These are phyloP conservation scores for Perognathus longimembris DNA, from an alignment of 2,113 vertebrate genomes.

Conservation along the genomic window DNA sequence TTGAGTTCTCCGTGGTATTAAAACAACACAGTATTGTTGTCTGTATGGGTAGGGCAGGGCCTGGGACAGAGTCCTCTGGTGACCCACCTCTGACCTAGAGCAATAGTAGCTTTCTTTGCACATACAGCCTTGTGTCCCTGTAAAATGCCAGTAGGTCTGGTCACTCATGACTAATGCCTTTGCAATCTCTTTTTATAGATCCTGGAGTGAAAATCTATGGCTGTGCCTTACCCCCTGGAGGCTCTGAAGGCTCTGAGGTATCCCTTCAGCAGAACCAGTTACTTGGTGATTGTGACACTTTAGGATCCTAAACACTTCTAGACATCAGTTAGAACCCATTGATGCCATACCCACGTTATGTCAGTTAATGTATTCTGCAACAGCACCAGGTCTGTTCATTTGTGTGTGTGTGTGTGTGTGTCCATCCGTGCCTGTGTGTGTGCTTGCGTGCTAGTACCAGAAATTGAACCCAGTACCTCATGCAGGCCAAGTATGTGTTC, in stretches of 20 bases:
- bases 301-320: not conserved
- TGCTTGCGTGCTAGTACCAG: not conserved
- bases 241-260: slow-evolving; percentile 93
- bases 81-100: not conserved
- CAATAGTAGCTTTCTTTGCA: not conserved
- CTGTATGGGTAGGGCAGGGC: not conserved
- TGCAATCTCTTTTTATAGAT: slow-evolving; percentile 82
- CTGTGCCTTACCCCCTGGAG: slow-evolving; percentile 86
- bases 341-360: not conserved
- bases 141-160: not conserved
- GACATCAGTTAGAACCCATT: not conserved
- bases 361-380: not conserved
- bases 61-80: fast-evolving
- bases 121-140: not conserved
- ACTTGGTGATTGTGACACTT: not conserved
- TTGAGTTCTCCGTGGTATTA: fast-evolving
- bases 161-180: not conserved
- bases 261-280: not conserved
- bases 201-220: slow-evolving; percentile 86
- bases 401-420: no score
- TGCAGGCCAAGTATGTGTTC: not conserved
- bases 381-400: not conserved
- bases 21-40: not conserved
- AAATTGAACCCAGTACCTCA: not conserved
- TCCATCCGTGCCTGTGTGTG: no score